Base-by-base conservation (phyloP, 2,797 vertebrate species). In the Coregonus sp. region DNA sequence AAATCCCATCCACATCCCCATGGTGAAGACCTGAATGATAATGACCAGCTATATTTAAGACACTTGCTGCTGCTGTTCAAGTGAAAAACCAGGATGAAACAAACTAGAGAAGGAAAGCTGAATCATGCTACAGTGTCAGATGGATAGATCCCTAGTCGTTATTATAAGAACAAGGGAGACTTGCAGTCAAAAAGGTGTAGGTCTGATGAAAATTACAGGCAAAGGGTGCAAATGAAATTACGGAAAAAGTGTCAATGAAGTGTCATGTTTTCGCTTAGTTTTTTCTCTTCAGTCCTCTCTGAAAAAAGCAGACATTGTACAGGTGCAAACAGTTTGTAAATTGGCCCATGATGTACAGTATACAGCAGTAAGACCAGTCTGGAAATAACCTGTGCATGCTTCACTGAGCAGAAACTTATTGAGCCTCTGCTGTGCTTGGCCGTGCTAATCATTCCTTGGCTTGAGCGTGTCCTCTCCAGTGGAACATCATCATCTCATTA, bases 1-100 rank as follows among this genome's bases (percentile, higher is more conserved):
- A 90, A 91, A 92, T 92, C 91, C 90, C 82, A 77, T 80, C 81
- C 86, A 86, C 80, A 89, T 80, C 84, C 86, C 77, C 29, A 54
- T 68, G 66, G 76, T 72, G 85, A 63, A 78, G 84, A 86, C 82
- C 70, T 69, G 90, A 90, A 91, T 93, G 85, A 87, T 88, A 91
- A 93, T 88, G 84, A 80, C 73, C 78, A 84, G 81, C 59, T 76
- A 80, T 79, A 75, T 76, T 80, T 18, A 66, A 85, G 78, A 84
- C 54, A 14, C 85, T 72, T 5, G n/a, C 69, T 80, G 79, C 75
- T 85, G 84, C 76, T 75, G 75, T 79, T 54, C 75, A 7, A 35
- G 52, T 1, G 31, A 59, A 4, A 20, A 4, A 51, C 33, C 47
- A 52, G 16, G 59, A 20, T n/a, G 7, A n/a, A 9, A 12, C 65